Evolutionary conservation across 2,797 vertebrate genomes (phyloP), one percentile per base, ranked within the genome.

Genomic region (Fistularia commersonii): DNA sequence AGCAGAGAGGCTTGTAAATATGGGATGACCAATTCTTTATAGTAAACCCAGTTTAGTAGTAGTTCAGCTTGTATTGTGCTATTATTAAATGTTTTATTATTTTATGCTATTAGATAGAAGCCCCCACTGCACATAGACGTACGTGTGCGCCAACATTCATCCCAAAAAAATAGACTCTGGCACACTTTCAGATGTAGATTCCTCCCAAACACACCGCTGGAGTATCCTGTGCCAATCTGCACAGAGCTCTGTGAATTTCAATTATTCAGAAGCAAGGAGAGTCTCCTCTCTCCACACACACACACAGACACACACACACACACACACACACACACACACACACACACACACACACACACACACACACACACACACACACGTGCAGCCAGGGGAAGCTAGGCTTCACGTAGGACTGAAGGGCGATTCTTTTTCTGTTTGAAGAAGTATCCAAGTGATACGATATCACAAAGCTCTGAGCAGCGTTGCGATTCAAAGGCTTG

Each of bases 251-350:
- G 47, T 63, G 53, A 63, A 49, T 44, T 42, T 77, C 45, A 79
- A 79, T 76, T 55, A 82, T 80, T 72, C 56, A 80, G 12, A 49
- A 67, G 61, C 32, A 13, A 11, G 32, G 46, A 65, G 61, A 54
- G 48, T 49, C 52, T 34, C 12, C 40, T 41, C 51, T 51, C 41
- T 34, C 3, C 1, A 14, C n/a, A 34, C 13, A 40, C 42, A 31
- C 11, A 35, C n/a, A n/a, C n/a, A n/a, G n/a, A 41, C 6, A 39
- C 14, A 42, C 34, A 38, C 41, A 47, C 31, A 39, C 32, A 38
- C 3, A 13, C n/a, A 33, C 13, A 34, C 41, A 14, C 33, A 44
- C 4, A 40, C n/a, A 44, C 33, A 32, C 39, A 47, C 31, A 39
- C 32, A 38, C 37, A 23, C 6, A 14, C 34, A 32, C 15, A 45